Evolutionary conservation across 2,888 invertebrate genomes (phyloP), one percentile per base, ranked within the genome.

Genomic region (Rotaria magnacalcarata): DNA sequence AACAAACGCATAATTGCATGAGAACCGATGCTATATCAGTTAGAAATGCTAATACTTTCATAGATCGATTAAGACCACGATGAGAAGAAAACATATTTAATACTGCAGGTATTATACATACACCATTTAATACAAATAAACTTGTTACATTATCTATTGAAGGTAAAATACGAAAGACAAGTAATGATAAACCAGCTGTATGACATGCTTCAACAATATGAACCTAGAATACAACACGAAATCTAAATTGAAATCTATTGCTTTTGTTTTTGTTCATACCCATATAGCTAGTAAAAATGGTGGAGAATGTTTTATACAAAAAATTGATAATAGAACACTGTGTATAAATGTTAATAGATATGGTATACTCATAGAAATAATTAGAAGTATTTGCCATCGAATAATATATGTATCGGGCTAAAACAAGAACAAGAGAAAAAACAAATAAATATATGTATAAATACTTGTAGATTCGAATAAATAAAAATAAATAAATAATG

Each of bases 61-160:
- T 58, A 11, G 85, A 75, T 58, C 74, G 41, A 56, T 85, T 86
- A 47, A 85, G 85, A 54, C 85, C 86, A 11, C 86, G 86, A 50
- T 58, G 85, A 24, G 85, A 85, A 3, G 86, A 80, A 41, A 86
- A 85, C 19, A 86, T n/a, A 58, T 86, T 86, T 80, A 86, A 85
- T 47, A 86, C 47, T 11, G 86, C 85, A 11, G 86, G 86, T 24
- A 85, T 41, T 34, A 86, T 85, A 67, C 86, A 86, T 50, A 86
- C 47, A 54, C 85, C 74, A 27, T 86, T 86, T 75, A 86, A 85
- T 50, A 86, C 58, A 52, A 86, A 86, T 34, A 86, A 75, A 14
- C 85, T 85, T 10, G 85, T 85, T 50, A 85, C 74, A 60, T 86
- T 86, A 50, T 86, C 85, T n/a, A 86, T 74, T 41, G 43, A 43